A percentile compares a stretch with the other conserved stretches of the same genome.
phyloP scores from a whole-genome alignment of 1,140 invertebrate species.

The Halotydeus destructor region DNA sequence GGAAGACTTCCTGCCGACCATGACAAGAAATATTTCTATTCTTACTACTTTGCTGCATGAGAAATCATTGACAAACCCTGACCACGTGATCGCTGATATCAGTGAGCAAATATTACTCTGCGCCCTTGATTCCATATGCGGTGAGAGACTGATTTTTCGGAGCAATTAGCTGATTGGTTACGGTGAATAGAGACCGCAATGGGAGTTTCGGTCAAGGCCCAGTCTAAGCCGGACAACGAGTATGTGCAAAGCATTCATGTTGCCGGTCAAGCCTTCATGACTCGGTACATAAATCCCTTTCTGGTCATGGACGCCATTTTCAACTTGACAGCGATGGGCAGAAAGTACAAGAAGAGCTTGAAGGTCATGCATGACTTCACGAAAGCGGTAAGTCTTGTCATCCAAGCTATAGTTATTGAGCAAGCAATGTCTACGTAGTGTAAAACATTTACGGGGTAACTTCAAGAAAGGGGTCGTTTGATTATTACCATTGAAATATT shows the following conservation, averaged over 20 bases:
- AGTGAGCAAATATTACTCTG: too few relatives aligned
- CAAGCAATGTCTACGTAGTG: too few relatives aligned
- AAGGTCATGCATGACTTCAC: constrained; percentile 9
- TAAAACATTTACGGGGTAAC: too few relatives aligned
- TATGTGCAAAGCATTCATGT: constrained; percentile 40
- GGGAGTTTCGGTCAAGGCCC: constrained; percentile 45
- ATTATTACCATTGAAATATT: too few relatives aligned
- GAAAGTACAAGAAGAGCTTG: constrained; percentile 1
- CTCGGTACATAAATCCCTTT: neutral
- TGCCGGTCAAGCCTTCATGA: neutral
- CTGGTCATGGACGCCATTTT: neutral
- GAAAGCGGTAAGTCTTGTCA: constrained; percentile 4
- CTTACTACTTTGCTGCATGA: too few relatives aligned
- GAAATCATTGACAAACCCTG: too few relatives aligned
- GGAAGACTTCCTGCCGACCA: constrained; percentile 29
- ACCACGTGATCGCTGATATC: too few relatives aligned
- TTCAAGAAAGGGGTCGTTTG: too few relatives aligned
- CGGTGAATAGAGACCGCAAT: constrained; percentile 46
- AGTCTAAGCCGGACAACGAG: constrained; percentile 38
- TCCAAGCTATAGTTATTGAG: too few relatives aligned
- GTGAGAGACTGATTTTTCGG: too few relatives aligned
- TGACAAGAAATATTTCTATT: constrained; percentile 35
- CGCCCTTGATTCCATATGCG: constrained; percentile 68
- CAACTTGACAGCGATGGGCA: neutral
- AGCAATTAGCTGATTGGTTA: too few relatives aligned